Base-by-base conservation (phyloP, 1,140 invertebrate genomes). In the Halotydeus destructor region DNA sequence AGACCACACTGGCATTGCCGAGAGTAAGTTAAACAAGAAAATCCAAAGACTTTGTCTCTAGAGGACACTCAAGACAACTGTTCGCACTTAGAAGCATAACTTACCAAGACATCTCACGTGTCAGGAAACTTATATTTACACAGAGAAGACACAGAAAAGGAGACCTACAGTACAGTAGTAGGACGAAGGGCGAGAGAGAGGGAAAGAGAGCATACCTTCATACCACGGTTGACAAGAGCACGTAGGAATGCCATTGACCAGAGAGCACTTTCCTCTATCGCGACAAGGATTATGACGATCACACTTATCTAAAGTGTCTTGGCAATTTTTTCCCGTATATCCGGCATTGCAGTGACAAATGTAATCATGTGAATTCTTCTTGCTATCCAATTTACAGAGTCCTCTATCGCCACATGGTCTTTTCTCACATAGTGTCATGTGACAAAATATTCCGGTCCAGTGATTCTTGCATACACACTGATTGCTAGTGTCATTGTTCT, bases 211-310 rank as follows among this genome's bases (percentile, higher is more conserved):
- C 52, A 50, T 48, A 67, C 74, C 73, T 59, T 72, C 69, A 70
- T 71, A 75, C 60, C 74, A 78, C 0, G 73, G 71, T 52, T 75
- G 70, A 54, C 76, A 78, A 38, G 60, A 50, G 51, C 76, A 80
- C 25, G 67, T 57, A 52, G 74, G 78, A 0, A 61, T 60, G 9
- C 66, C 67, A 45, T 69, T 68, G 21, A 59, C 60, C 8, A 52
- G 23, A 4, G 42, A 47, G 54, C 76, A 80, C 28, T 67, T 65
- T 5, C 76, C 76, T 25, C 72, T 60, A 38, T 66, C 68, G 50
- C 73, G 71, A 56, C 76, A 80, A 2, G 76, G 76, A 44, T 69
- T 68, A 0, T 67, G 57, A n/a, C 32, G 44, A 41, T 70, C 67
- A 55, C 76, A 78, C 0, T 75, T 73, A 31, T 65, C 65, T n/a